A percentile compares a stretch with the other conserved stretches of the same genome.
Conservation (phyloP, 2,888 invertebrate genomes). For the Rosalia funebris region DNA sequence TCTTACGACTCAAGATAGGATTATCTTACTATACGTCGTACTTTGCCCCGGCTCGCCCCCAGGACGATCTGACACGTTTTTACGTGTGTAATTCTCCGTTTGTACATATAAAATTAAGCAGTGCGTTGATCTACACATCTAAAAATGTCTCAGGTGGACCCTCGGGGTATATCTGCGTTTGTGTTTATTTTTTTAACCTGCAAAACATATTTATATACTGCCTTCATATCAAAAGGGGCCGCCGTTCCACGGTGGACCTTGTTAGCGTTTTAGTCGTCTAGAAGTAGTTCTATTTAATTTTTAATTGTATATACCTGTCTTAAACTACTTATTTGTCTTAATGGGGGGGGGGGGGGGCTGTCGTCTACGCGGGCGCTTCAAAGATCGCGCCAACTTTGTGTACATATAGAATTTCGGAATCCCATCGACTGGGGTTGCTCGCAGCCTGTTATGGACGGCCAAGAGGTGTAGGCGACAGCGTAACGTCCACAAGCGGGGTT, state of each 20-base stretch:
- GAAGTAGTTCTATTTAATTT: conserved; percentile 29
- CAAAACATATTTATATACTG: conserved; percentile 46
- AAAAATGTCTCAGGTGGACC: conserved; percentile 26
- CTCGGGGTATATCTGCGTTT: conserved; percentile 24
- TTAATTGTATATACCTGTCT: conserved; percentile 34
- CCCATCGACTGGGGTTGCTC: too few relatives aligned
- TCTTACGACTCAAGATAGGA: not conserved
- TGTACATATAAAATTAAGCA: conserved; percentile 38
- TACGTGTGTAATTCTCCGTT: conserved; percentile 26
- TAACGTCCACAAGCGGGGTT: not conserved
- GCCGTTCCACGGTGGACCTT: conserved; percentile 8
- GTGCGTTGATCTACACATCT: conserved; percentile 24
- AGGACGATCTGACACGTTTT: conserved; percentile 17
- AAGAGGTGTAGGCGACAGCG: not conserved
- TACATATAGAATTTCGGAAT: not conserved
- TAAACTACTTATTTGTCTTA: not conserved
- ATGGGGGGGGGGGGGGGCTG: not conserved
- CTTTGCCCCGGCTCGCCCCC: not conserved
- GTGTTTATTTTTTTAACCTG: conserved; percentile 30
- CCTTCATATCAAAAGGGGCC: conserved; percentile 48
- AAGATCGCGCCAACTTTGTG: not conserved
- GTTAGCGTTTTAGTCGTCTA: conserved; percentile 37
- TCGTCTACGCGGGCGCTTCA: not conserved
- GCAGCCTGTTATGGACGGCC: too few relatives aligned
- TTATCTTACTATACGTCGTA: not conserved